Evolutionary conservation across 2,797 vertebrate genomes (phyloP).

Genomic region (Nothura maculosa): DNA sequence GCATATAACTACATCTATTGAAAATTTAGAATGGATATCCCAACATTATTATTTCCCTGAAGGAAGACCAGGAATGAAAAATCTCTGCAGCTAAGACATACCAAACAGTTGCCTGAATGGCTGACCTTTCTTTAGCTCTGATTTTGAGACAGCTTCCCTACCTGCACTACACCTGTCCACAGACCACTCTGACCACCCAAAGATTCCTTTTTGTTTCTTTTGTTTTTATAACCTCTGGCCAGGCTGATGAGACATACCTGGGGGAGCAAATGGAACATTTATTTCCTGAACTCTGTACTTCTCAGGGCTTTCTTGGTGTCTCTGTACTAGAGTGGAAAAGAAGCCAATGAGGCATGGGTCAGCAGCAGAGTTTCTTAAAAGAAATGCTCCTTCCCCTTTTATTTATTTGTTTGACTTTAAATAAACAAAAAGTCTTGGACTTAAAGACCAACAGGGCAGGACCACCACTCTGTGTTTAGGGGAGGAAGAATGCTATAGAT

Average conservation of each 20-base stretch:
- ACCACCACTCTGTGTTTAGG: background rate
- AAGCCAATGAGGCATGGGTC: background rate
- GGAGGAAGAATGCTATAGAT: background rate
- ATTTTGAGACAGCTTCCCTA: background rate
- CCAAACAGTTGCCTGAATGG: background rate
- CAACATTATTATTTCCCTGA: background rate
- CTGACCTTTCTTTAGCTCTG: background rate
- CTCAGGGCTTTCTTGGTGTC: background rate
- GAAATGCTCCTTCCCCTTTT: background rate
- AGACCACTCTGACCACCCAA: background rate
- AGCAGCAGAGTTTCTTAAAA: background rate
- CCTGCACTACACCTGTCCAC: background rate
- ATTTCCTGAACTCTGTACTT: background rate
- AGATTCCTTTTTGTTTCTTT: background rate
- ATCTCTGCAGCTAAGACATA: background rate
- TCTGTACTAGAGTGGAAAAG: background rate
- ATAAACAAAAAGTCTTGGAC: constrained; percentile 14
- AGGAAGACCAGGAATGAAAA: background rate
- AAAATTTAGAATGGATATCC: background rate
- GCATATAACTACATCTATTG: background rate
- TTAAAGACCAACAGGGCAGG: background rate
- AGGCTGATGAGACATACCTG: background rate
- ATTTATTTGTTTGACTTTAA: background rate
- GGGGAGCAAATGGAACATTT: background rate
- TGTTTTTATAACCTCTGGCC: background rate